phyloP scores from a whole-genome alignment of 2,888 invertebrate species.

The Melanophora roralis region DNA sequence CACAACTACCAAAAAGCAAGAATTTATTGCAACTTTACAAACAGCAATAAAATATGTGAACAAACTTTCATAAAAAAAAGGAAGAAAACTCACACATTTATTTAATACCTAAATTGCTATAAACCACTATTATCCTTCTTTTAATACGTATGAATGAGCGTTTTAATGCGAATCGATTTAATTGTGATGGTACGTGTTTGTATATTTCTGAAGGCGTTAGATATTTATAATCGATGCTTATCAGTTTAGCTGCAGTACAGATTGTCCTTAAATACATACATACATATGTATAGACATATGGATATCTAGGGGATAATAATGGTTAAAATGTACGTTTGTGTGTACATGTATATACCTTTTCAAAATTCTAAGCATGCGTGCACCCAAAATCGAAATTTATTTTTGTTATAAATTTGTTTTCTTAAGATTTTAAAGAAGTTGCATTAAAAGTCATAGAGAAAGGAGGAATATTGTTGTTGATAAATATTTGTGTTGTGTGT shows the following conservation, averaged over 20 bases:
- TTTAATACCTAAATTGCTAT: constrained; percentile 13
- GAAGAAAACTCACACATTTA: not conserved
- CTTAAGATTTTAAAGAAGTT: not conserved
- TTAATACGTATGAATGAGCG: not conserved
- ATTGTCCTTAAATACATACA: too few species aligned
- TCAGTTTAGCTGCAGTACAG: constrained; percentile 20
- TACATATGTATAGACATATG: too few species aligned
- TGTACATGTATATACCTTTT: not conserved
- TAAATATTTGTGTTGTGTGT: constrained; percentile 37
- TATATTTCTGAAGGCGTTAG: constrained; percentile 40
- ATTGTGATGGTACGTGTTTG: constrained; percentile 41
- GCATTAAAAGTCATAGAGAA: not conserved
- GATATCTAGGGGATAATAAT: constrained; percentile 40
- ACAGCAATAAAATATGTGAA: not conserved
- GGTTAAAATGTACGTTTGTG: not conserved
- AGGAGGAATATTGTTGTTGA: constrained; percentile 19
- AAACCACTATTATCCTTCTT: constrained; percentile 1
- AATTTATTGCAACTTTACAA: not conserved
- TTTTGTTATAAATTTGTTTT: not conserved
- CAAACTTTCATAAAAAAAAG: not conserved
- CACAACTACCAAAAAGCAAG: not conserved
- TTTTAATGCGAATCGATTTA: not conserved
- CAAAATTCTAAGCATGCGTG: constrained; percentile 37
- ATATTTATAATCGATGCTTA: constrained; percentile 55
- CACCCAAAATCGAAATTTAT: constrained; percentile 34